Evolutionary conservation across 2,113 vertebrate species (phyloP).

Genomic region (Campylomormyrus numenius): DNA sequence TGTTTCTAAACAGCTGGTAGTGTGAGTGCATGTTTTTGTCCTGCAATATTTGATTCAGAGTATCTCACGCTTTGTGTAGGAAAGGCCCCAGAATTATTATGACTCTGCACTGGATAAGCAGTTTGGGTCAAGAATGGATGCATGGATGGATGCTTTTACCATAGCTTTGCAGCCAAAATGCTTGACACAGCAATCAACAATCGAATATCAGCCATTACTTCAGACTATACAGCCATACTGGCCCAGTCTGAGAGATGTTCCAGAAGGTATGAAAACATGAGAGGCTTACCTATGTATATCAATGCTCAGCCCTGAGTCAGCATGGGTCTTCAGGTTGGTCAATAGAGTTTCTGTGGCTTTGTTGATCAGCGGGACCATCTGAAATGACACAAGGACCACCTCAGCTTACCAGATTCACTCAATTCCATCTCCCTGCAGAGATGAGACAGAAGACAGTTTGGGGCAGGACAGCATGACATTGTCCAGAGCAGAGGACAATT

Average conservation of each 20-base stretch:
- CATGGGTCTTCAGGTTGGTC: constrained; percentile 64
- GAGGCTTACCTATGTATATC: constrained; percentile 80
- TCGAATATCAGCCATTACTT: not conserved
- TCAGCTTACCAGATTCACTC: constrained; percentile 24
- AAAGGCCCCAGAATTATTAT: not conserved
- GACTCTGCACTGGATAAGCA: not conserved
- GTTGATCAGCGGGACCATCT: constrained; percentile 88
- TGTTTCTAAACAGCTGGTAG: not conserved
- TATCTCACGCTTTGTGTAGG: not conserved
- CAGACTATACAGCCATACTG: not conserved
- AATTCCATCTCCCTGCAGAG: not conserved
- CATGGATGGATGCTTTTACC: not conserved
- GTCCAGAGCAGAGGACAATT: not conserved
- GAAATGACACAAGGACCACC: constrained; percentile 27
- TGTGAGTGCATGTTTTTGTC: not conserved
- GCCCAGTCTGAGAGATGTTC: not conserved
- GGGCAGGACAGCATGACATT: not conserved
- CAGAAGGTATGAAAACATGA: not conserved
- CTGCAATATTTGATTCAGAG: not conserved
- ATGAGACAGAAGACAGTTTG: not conserved
- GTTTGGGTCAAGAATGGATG: not conserved
- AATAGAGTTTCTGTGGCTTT: constrained; percentile 69
- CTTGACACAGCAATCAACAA: not conserved
- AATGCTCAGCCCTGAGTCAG: constrained; percentile 70
- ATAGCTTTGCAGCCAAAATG: not conserved